Percentiles rank a stretch among this genome's conserved stretches.
Evolutionary conservation across 2,797 vertebrate species (phyloP).

Genomic region (Lepus townsendii): DNA sequence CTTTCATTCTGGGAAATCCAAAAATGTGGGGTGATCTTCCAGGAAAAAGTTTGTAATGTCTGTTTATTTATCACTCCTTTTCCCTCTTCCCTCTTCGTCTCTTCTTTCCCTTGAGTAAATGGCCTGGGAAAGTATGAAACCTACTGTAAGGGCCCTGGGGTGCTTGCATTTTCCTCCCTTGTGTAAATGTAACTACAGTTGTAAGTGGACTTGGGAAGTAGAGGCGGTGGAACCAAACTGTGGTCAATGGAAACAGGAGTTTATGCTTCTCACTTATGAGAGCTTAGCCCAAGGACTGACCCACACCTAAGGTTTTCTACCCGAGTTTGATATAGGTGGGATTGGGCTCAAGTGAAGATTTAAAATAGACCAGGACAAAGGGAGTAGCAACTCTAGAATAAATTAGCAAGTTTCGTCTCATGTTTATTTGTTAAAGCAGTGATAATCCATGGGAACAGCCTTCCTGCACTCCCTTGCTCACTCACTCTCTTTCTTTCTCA

Average conservation of each 20-base stretch:
- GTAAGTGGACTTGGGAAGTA: neutral
- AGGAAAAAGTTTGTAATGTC: neutral
- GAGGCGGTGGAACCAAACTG: neutral
- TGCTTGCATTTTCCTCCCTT: neutral
- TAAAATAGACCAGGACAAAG: neutral
- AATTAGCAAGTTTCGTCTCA: neutral
- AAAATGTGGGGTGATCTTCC: constrained; percentile 60
- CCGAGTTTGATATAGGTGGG: neutral
- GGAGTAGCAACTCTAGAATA: neutral
- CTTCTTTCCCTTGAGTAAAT: constrained; percentile 55
- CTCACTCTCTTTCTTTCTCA: neutral
- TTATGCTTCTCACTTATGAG: neutral
- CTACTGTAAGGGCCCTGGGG: neutral
- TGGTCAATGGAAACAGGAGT: neutral
- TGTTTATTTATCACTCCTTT: neutral
- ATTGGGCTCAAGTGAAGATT: neutral
- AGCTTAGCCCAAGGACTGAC: rapidly evolving
- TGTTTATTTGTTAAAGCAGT: neutral
- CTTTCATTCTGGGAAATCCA: constrained; percentile 54
- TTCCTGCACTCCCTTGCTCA: too few relatives aligned
- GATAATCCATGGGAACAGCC: neutral
- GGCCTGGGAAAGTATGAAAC: constrained; percentile 59
- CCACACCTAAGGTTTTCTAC: neutral
- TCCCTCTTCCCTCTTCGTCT: neutral
- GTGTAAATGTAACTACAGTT: neutral